Conservation (phyloP, 2,113 vertebrate genomes). For the Dasypus novemcinctus region DNA sequence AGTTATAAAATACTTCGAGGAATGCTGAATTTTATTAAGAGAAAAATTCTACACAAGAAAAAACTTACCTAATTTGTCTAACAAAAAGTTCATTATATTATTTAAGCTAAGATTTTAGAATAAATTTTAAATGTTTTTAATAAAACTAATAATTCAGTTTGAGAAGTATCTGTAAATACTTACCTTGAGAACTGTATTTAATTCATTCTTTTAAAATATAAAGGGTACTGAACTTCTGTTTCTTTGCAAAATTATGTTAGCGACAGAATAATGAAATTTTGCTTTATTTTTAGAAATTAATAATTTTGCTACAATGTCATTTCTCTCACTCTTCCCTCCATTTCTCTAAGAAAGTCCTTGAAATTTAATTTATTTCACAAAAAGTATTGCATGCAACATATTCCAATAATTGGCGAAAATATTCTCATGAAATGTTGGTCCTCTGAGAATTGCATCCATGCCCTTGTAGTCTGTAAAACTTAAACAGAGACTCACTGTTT, state of each 20-base stretch:
- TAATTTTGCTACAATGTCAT: neutral
- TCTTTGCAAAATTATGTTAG: neutral
- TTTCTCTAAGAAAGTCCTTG: neutral
- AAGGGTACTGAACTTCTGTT: neutral
- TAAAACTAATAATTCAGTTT: neutral
- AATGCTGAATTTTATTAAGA: neutral
- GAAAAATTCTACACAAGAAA: neutral
- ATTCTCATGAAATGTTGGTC: neutral
- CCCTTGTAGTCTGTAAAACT: neutral
- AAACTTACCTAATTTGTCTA: neutral
- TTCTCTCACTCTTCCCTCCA: neutral
- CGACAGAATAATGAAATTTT: neutral
- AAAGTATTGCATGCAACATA: neutral
- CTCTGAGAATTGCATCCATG: neutral
- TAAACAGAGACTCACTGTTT: neutral
- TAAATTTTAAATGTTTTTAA: neutral
- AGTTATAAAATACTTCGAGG: neutral
- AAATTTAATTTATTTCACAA: neutral
- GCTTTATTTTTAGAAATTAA: neutral
- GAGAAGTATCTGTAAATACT: neutral
- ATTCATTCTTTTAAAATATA: neutral
- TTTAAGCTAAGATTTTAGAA: neutral
- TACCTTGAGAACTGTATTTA: neutral
- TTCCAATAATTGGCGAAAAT: neutral
- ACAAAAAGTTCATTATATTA: neutral